A percentile compares a stretch with the other conserved stretches of the same genome.
Evolutionary conservation across 2,113 vertebrate genomes (phyloP).

Genomic region (Corvus hawaiiensis): DNA sequence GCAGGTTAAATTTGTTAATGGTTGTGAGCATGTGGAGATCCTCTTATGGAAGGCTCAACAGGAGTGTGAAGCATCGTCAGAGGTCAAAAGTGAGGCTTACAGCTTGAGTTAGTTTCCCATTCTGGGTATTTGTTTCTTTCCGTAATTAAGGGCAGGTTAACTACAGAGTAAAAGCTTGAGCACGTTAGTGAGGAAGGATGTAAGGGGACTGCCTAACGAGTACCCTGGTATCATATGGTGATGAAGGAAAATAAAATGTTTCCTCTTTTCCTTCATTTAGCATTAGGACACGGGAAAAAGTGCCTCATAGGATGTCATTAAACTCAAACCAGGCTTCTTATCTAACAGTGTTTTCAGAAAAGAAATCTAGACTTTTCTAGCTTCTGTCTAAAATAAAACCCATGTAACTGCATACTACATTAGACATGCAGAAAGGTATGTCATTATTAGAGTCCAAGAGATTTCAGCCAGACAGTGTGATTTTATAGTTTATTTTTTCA

Average conservation of each 20-base stretch:
- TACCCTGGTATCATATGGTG: not conserved
- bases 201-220: not conserved
- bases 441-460: not conserved
- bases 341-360: not conserved
- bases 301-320: not conserved
- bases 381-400: not conserved
- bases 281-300: not conserved
- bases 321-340: not conserved
- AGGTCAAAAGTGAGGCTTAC: not conserved
- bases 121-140: not conserved
- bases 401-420: not conserved
- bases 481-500: not conserved
- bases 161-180: not conserved
- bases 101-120: not conserved
- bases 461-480: not conserved
- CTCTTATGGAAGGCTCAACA: not conserved
- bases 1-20: not conserved
- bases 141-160: not conserved
- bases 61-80: not conserved
- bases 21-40: not conserved
- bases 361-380: not conserved
- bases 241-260: not conserved
- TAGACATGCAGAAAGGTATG: not conserved
- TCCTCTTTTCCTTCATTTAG: not conserved
- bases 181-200: not conserved